Evolutionary conservation across 2,113 vertebrate genomes (phyloP).

Genomic region (Bubo scandiacus): DNA sequence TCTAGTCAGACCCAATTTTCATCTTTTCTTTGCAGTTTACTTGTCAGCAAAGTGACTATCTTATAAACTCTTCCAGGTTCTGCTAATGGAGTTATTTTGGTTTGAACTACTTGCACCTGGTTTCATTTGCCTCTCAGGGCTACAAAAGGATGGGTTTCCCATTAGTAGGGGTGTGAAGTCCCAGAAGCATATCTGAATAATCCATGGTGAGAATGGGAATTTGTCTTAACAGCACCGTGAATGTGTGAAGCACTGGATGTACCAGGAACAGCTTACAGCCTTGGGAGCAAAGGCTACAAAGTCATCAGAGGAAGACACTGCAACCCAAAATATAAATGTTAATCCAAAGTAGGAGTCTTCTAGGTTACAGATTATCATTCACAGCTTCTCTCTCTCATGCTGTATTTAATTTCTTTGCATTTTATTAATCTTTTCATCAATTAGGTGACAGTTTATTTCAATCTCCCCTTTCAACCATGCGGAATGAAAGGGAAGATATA

Average conservation of each 20-base stretch:
- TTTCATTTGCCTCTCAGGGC: neutral
- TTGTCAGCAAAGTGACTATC: neutral
- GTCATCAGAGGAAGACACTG: neutral
- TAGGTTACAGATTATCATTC: neutral
- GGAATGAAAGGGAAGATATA: neutral
- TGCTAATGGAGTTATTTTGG: neutral
- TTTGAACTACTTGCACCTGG: neutral
- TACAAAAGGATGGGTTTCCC: neutral
- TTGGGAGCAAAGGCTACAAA: neutral
- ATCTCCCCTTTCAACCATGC: neutral
- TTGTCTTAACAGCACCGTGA: neutral
- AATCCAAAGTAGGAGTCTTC: neutral
- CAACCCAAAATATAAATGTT: neutral
- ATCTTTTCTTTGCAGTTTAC: neutral
- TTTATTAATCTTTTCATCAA: neutral
- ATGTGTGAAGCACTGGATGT: fast-evolving
- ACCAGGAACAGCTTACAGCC: neutral
- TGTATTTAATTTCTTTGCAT: fast-evolving
- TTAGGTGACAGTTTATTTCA: neutral
- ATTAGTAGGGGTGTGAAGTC: neutral
- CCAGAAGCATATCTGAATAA: neutral
- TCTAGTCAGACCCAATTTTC: neutral
- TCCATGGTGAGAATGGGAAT: neutral
- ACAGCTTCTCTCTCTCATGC: neutral
- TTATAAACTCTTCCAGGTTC: neutral